phyloP scores from a whole-genome alignment of 2,888 invertebrate species.

The Dascillus cervinus region DNA sequence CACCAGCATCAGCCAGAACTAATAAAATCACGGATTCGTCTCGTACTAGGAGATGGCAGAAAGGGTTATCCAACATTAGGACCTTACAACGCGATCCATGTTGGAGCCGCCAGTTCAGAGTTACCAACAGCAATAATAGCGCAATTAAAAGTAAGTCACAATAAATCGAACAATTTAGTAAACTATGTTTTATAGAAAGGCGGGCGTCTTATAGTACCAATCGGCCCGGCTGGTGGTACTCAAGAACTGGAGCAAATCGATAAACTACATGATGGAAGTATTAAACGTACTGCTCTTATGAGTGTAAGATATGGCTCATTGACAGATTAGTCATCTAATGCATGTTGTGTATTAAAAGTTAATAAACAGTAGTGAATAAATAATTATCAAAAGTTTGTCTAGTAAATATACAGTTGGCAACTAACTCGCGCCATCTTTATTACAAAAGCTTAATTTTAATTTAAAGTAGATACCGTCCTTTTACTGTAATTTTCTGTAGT shows the following conservation, averaged over 20 bases:
- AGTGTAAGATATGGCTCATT: constrained; percentile 96
- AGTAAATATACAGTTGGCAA: too few relatives aligned
- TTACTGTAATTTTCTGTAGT: too few relatives aligned
- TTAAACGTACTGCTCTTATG: constrained; percentile 74
- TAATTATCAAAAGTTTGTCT: too few relatives aligned
- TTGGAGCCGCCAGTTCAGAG: constrained; percentile 79
- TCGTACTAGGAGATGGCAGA: constrained; percentile 86
- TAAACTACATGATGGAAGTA: constrained; percentile 72
- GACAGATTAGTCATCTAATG: constrained; percentile 75
- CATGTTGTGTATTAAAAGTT: too few relatives aligned
- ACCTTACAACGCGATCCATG: constrained; percentile 90
- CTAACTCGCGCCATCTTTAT: too few relatives aligned
- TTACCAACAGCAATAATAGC: constrained; percentile 71
- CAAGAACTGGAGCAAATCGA: constrained; percentile 88
- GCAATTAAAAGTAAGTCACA: constrained; percentile 61
- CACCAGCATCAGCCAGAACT: constrained; percentile 62
- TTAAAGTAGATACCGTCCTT: too few relatives aligned
- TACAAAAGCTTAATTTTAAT: too few relatives aligned
- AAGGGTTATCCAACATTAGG: constrained; percentile 65
- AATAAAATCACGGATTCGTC: constrained; percentile 56
- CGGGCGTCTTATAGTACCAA: constrained; percentile 86
- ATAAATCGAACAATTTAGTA: constrained; percentile 1
- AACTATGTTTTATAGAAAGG: constrained; percentile 51
- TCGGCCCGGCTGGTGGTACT: constrained; percentile 78
- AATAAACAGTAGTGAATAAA: too few relatives aligned